A percentile compares a stretch with the other conserved stretches of the same genome.
Evolutionary conservation across 2,888 invertebrate species (phyloP).

Genomic region (Cephus sareptanus): DNA sequence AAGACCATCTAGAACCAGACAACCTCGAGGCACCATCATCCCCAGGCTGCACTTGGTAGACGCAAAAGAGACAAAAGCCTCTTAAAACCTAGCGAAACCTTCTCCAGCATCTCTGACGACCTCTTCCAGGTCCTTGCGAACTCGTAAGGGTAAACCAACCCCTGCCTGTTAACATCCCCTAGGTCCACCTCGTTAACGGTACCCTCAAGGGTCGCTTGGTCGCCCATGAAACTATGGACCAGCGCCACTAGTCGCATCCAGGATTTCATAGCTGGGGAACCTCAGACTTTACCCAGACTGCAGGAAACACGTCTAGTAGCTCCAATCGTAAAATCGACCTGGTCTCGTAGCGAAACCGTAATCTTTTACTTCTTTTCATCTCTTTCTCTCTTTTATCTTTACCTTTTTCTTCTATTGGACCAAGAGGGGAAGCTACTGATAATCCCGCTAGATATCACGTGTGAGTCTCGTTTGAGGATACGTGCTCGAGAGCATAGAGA

Average conservation of each 20-base stretch:
- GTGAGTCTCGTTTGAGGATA: not conserved
- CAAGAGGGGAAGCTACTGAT: not conserved
- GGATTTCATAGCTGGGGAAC: not conserved
- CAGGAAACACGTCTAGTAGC: not conserved
- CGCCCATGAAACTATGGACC: slow-evolving; percentile 13
- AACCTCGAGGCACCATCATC: too few species aligned
- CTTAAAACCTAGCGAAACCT: not conserved
- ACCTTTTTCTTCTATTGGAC: not conserved
- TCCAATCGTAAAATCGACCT: not conserved
- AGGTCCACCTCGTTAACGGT: slow-evolving; percentile 15
- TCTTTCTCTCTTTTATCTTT: not conserved
- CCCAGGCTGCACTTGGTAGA: not conserved
- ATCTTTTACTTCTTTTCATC: not conserved
- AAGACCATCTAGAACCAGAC: not conserved
- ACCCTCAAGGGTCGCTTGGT: slow-evolving; percentile 16
- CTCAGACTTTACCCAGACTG: not conserved
- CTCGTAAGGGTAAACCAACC: slow-evolving; percentile 15
- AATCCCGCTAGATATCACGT: not conserved
- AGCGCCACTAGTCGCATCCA: not conserved
- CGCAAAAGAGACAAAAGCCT: not conserved
- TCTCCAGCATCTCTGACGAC: not conserved
- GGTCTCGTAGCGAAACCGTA: not conserved
- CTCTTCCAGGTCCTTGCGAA: slow-evolving; percentile 6
- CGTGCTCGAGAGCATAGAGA: not conserved
- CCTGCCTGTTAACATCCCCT: not conserved